Evolutionary conservation across 1,140 invertebrate species (phyloP), one percentile per base, ranked within the genome.

Genomic region (Zaprionus capensis): DNA sequence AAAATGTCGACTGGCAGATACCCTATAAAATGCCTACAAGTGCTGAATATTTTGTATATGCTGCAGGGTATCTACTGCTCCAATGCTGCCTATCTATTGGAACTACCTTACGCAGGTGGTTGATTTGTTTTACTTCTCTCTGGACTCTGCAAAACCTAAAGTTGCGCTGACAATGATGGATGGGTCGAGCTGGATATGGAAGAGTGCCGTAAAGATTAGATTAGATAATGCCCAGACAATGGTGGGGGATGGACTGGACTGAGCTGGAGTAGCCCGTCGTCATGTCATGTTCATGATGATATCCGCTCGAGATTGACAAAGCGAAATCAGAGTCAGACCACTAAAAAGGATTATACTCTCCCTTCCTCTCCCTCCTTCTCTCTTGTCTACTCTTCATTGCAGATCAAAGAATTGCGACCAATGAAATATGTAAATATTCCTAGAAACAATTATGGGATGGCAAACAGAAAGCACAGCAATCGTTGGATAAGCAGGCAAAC

Each of bases 181-280:
- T 62, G 41, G 24, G 41, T 62, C 28, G 7, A 31, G 41, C 14
- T 49, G 31, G 24, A 17, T 46, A 28, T 28, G 14, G 28, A 31
- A 51, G 41, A 49, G n/a, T 26, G 59, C 24, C 17, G 28, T 31
- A 62, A 62, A 20, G 41, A 62, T 62, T 20, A 62, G 59, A 62
- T 62, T 28, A 62, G 41, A 41, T 26, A 17, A 46, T 46, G 41
- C 2, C n/a, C 41, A 46, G 41, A 34, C 31, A 34, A 34, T 11
- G 31, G 9, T 4, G 2, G 7, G 9, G 28, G 26, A 6, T 31
- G 31, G 31, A 34, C 9, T 34, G 38, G 15, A n/a, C 15, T 6
- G n/a, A n/a, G 31, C 3, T 11, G 31, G 9, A 34, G 31, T 34
- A 2, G n/a, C n/a, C n/a, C 41, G 7, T 17, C 1, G 41, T 46